Percentiles rank a stretch among this genome's conserved stretches.
Evolutionary conservation across 2,888 invertebrate genomes (phyloP).

Genomic region (Metellina segmentata): DNA sequence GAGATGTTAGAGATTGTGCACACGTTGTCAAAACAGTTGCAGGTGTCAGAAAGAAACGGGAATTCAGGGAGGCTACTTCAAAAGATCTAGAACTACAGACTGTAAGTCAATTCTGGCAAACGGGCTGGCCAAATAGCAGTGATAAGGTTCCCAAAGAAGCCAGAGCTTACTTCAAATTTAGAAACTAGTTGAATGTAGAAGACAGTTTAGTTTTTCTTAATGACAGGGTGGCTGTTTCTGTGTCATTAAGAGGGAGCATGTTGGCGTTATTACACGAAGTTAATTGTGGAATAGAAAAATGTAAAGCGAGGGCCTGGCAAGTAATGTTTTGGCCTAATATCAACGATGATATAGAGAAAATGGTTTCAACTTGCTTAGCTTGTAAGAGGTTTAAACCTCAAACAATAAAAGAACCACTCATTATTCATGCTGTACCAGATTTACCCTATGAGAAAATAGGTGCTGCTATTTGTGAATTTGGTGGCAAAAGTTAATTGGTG

Average conservation of each 20-base stretch:
- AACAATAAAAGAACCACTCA: constrained; percentile 16
- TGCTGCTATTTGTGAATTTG: constrained; percentile 15
- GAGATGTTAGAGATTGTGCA: no score
- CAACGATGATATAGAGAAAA: no score
- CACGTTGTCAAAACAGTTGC: no score
- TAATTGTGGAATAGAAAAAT: constrained; percentile 3
- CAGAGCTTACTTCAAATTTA: constrained; percentile 3
- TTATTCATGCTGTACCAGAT: constrained; percentile 2
- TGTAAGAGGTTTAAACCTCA: no score
- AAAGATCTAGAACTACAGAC: background rate
- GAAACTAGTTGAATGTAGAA: constrained; percentile 4
- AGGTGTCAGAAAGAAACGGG: no score
- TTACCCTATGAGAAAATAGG: no score
- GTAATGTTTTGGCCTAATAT: constrained; percentile 19
- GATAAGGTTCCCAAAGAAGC: background rate
- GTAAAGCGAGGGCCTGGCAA: background rate
- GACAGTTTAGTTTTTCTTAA: constrained; percentile 6
- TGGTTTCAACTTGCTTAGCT: no score
- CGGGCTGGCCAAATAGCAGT: constrained; percentile 2
- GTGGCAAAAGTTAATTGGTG: background rate
- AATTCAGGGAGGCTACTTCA: no score
- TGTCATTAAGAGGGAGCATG: constrained; percentile 2
- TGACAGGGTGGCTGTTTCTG: no score
- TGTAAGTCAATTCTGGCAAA: background rate
- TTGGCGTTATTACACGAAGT: constrained; percentile 16